A percentile compares a stretch with the other conserved stretches of the same genome.
Conservation (phyloP, 2,113 vertebrate genomes). For the Centropus bengalensis region DNA sequence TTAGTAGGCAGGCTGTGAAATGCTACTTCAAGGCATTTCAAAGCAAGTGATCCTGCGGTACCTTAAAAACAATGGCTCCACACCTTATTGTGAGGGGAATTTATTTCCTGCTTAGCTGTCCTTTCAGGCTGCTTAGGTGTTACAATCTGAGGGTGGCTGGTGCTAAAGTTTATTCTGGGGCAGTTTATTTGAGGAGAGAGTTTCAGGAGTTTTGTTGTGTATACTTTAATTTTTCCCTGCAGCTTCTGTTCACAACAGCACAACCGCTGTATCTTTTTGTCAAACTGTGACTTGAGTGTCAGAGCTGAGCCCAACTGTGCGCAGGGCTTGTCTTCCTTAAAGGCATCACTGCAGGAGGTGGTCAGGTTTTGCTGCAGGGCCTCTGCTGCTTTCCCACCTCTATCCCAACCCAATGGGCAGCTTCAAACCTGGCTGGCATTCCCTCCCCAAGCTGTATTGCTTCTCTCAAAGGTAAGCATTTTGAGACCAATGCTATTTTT, state of each 20-base stretch:
- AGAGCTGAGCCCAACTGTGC: neutral
- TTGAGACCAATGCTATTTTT: neutral
- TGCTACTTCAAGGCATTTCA: neutral
- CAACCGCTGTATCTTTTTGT: neutral
- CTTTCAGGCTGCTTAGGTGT: neutral
- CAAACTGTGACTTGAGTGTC: neutral
- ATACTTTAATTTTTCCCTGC: neutral
- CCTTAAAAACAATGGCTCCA: neutral
- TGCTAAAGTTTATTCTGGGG: neutral
- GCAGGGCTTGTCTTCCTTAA: neutral
- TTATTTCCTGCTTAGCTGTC: neutral
- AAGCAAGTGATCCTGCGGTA: neutral
- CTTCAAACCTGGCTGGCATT: neutral
- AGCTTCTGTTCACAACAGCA: neutral
- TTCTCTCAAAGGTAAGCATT: neutral
- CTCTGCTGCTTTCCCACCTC: neutral
- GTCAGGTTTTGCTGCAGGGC: neutral
- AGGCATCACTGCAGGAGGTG: neutral
- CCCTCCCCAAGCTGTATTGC: neutral
- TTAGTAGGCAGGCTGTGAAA: neutral
- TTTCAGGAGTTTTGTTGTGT: neutral
- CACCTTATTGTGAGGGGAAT: neutral
- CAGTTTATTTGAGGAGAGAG: neutral
- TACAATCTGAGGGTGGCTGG: neutral
- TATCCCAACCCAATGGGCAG: neutral